Base-by-base conservation (phyloP, 2,888 invertebrate genomes). In the Mycogona germanica region DNA sequence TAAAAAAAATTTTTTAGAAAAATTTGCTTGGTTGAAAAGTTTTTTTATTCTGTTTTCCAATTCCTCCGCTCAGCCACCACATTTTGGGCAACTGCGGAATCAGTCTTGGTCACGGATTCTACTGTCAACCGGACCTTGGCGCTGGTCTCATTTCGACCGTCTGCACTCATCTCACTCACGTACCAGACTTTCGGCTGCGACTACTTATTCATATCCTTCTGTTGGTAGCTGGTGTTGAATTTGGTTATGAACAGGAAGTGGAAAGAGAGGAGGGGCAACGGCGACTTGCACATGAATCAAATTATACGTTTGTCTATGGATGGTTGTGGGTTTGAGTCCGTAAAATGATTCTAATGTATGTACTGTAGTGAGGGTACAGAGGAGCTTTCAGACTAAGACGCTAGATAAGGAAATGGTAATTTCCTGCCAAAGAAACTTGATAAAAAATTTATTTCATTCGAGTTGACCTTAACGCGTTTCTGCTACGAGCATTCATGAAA, bases 161-260 rank as follows among this genome's bases (percentile, higher is more conserved):
- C 56, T 76, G 87, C 61, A 75, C 77, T 50, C 79, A 80, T 62
- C 74, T 85, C 64, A 78, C 79, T 65, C 74, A 74, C 58, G 78
- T 92, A 66, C 89, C 92, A 37, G 91, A 92, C 70, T 84, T 86
- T 72, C 79, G 88, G 71, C 72, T 92, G 64, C 77, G 88, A 53
- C 82, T 84, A 2, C 78, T 92, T 45, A 81, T 89, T 60, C 67
- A 65, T 70, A 68, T 69, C 70, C 68, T 70, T 66, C 57, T 41
- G 5, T 29, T 50, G 4, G 4, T 23, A 38, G 25, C 9, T 29
- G 19, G 23, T 26, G n/a, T 42, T 51, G 19, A 21, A 41, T 35
- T 1, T 29, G 26, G n/a, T n/a, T n/a, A n/a, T n/a, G n/a, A n/a
- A n/a, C n/a, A n/a, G n/a, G n/a, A n/a, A n/a, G n/a, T n/a, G n/a